phyloP scores from a whole-genome alignment of 2,113 vertebrate species.

The Microcebus murinus region DNA sequence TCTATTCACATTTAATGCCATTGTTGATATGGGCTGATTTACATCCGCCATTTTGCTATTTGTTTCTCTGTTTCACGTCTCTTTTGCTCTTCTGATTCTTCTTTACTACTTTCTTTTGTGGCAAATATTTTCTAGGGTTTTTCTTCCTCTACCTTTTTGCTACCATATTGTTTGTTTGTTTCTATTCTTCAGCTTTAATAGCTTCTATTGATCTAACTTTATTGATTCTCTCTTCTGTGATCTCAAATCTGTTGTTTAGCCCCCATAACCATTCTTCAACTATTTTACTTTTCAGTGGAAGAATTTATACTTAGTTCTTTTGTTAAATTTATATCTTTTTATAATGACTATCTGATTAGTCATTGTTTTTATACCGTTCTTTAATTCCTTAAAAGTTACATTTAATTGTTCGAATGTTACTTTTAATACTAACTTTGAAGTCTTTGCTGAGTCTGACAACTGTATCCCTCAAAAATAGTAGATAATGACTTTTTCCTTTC shows the following conservation, averaged over 20 bases:
- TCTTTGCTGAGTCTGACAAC: background rate
- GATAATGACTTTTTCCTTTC: background rate
- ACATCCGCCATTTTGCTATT: too few species aligned
- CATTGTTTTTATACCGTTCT: background rate
- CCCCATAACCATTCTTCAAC: background rate
- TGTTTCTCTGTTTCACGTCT: too few species aligned
- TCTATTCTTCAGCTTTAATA: background rate
- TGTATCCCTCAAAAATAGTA: background rate
- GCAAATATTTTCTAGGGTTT: background rate
- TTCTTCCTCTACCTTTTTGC: background rate
- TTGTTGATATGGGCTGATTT: too few species aligned
- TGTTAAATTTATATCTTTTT: background rate
- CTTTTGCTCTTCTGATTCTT: background rate
- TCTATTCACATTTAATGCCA: too few species aligned
- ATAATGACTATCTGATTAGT: background rate
- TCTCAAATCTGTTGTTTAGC: background rate
- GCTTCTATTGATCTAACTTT: background rate
- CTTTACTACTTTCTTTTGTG: background rate
- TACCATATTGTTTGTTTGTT: background rate
- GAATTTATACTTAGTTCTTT: constrained; percentile 5
- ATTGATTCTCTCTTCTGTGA: background rate
- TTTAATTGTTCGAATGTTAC: background rate
- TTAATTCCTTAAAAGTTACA: background rate
- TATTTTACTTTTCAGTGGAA: constrained; percentile 2
- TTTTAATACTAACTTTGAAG: background rate